Conservation (phyloP, 2,888 invertebrate species). For the Rosalia funebris region DNA sequence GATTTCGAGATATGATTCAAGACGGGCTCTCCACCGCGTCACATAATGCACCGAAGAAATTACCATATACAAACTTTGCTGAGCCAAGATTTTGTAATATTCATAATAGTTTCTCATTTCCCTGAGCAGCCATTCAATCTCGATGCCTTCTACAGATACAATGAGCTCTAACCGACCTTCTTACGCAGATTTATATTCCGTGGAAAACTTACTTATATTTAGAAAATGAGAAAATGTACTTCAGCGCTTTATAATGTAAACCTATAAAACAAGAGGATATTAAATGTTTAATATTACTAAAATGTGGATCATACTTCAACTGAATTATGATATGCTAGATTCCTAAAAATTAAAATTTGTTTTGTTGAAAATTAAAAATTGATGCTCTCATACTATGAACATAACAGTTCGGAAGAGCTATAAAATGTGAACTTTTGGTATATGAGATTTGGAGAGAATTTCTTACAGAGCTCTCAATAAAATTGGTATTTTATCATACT, state of each 20-base stretch:
- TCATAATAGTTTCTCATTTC: constrained; percentile 59
- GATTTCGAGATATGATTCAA: constrained; percentile 60
- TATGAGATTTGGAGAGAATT: no score
- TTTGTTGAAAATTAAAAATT: no score
- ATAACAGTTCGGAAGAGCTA: no score
- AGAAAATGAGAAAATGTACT: constrained; percentile 21
- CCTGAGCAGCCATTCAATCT: constrained; percentile 52
- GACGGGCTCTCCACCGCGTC: constrained; percentile 49
- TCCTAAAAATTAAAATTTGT: no score
- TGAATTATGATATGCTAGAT: no score
- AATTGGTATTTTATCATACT: no score
- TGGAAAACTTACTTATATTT: constrained; percentile 27
- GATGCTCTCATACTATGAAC: no score
- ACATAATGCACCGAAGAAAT: constrained; percentile 59
- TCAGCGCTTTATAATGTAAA: constrained; percentile 2
- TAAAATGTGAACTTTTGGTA: no score
- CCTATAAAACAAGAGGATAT: constrained; percentile 1
- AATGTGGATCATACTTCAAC: no score
- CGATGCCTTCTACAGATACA: constrained; percentile 34
- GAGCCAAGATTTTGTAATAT: constrained; percentile 56
- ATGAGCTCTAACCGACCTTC: constrained; percentile 16
- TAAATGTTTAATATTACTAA: constrained; percentile 6
- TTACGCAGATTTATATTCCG: constrained; percentile 31
- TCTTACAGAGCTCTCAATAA: no score
- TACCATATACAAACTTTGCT: constrained; percentile 56